A percentile compares a stretch with the other conserved stretches of the same genome.
These are phyloP conservation scores for Empis stercorea DNA, from an alignment of 2,888 invertebrate species.

Conservation along the genomic window DNA sequence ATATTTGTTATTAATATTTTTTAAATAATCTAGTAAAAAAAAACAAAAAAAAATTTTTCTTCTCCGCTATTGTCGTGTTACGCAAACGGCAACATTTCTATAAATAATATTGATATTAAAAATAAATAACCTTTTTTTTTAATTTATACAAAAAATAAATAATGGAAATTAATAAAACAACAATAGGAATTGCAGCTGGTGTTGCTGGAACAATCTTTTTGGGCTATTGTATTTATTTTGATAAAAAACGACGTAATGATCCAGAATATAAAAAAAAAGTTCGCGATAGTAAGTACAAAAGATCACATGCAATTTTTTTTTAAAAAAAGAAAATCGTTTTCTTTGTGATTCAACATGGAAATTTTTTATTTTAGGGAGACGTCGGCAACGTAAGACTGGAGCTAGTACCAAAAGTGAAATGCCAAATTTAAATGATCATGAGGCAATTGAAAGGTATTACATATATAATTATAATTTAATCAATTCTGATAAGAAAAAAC, in stretches of 20 bases:
- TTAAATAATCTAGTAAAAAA: too few relatives aligned
- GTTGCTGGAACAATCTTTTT: conserved; percentile 81
- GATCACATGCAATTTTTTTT: neutral
- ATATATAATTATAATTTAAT: too few relatives aligned
- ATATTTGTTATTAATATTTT: too few relatives aligned
- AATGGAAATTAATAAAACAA: conserved; percentile 62
- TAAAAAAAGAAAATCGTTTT: too few relatives aligned
- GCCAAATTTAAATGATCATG: conserved; percentile 83
- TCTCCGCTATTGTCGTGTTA: too few relatives aligned
- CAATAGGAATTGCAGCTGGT: conserved; percentile 76
- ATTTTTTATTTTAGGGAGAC: conserved; percentile 23
- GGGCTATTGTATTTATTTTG: conserved; percentile 97
- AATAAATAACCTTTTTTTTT: too few relatives aligned
- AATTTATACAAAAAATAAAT: conserved; percentile 17
- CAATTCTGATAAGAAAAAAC: too few relatives aligned
- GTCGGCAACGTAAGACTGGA: conserved; percentile 27
- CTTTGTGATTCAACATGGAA: too few relatives aligned
- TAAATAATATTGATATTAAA: too few relatives aligned
- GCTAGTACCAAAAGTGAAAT: conserved; percentile 36
- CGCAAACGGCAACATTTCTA: too few relatives aligned
- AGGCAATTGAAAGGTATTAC: conserved; percentile 82
- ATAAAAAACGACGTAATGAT: conserved; percentile 84
- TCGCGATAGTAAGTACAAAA: conserved; percentile 69
- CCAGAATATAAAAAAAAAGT: conserved; percentile 94
- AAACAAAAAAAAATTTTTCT: too few relatives aligned